Percentiles rank a stretch among this genome's conserved stretches.
Evolutionary conservation across 1,140 invertebrate genomes (phyloP).

Genomic region (Pseudomyrmex cubaensis): DNA sequence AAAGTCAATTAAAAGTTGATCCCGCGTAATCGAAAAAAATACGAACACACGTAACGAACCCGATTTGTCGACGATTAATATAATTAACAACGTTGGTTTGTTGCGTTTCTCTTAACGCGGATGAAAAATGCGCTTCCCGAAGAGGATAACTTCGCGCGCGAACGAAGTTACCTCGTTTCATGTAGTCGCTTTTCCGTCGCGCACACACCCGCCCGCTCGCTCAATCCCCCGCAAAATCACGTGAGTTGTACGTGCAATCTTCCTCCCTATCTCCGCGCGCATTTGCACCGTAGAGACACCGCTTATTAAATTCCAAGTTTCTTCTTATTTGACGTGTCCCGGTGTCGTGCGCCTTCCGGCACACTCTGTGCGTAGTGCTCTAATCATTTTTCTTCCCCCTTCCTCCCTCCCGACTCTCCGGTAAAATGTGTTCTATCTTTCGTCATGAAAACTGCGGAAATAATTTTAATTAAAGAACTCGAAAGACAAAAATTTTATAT

Average conservation of each 20-base stretch:
- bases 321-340: conserved; percentile 58
- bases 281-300: conserved; percentile 31
- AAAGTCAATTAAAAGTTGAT: too few species aligned
- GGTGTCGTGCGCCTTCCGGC: conserved; percentile 40
- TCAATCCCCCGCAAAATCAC: conserved; percentile 13
- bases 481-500: too few species aligned
- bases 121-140: background rate
- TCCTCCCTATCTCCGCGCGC: conserved; percentile 6
- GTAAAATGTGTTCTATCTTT: conserved; percentile 14
- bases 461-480: too few species aligned
- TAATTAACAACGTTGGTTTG: background rate
- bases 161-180: background rate
- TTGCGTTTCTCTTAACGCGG: background rate
- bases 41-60: too few species aligned
- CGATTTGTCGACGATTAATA: background rate
- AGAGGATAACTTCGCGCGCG: conserved; percentile 27
- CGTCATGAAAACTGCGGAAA: background rate
- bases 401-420: background rate
- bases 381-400: conserved; percentile 4
- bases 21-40: too few species aligned
- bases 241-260: background rate
- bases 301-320: conserved; percentile 78
- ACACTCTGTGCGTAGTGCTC: background rate
- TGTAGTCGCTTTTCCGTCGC: background rate
- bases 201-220: too few species aligned